Percentiles rank a stretch among this genome's conserved stretches.
These are phyloP conservation scores for Pseudobourletiella spinata DNA, from an alignment of 1,140 invertebrate species.

Conservation along the genomic window DNA sequence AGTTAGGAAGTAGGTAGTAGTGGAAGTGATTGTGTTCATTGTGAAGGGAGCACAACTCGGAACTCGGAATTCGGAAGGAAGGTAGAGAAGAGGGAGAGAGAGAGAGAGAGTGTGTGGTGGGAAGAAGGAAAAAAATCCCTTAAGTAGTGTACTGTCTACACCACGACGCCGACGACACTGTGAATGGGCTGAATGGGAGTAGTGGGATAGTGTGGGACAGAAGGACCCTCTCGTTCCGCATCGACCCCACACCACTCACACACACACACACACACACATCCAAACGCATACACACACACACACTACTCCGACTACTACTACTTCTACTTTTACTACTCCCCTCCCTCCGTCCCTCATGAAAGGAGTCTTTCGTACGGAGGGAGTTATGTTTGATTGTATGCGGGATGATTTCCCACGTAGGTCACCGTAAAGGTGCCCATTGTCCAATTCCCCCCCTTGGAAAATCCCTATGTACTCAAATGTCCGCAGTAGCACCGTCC, in stretches of 20 bases:
- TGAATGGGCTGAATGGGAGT: too few relatives aligned
- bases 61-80: background rate
- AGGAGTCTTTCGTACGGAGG: too few relatives aligned
- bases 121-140: background rate
- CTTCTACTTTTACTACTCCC: too few relatives aligned
- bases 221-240: background rate
- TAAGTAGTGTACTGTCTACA: too few relatives aligned
- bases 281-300: too few relatives aligned
- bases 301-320: too few relatives aligned
- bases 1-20: conserved; percentile 2
- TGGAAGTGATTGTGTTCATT: background rate
- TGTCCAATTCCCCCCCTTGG: conserved; percentile 6
- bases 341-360: too few relatives aligned
- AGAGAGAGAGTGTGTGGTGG: background rate
- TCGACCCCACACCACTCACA: background rate
- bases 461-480: background rate
- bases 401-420: conserved; percentile 21
- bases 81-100: background rate
- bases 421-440: conserved; percentile 14
- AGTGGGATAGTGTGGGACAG: background rate
- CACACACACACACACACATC: too few relatives aligned
- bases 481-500: background rate
- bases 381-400: conserved; percentile 6
- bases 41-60: conserved; percentile 3
- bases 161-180: too few relatives aligned